Evolutionary conservation across 1,140 invertebrate species (phyloP), one percentile per base, ranked within the genome.

Genomic region (Harpegnathos saltator): DNA sequence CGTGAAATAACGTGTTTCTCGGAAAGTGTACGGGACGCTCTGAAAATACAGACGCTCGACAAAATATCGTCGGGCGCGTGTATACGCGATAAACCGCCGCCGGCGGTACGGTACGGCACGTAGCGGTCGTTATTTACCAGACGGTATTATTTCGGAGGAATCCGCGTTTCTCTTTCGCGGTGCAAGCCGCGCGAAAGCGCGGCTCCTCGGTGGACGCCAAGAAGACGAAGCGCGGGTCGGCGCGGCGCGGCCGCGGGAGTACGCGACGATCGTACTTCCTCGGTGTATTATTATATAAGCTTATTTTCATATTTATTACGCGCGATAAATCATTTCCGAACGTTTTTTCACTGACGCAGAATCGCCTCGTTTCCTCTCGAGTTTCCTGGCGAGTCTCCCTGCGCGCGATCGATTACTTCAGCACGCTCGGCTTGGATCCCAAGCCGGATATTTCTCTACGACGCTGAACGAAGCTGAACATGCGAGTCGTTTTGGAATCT

Each of bases 261-360:
- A 33, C 54, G 15, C 22, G 71, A 26, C 14, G n/a, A 48, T 38
- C 12, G 19, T 24, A 19, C 3, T 52, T 78, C 24, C 14, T 59
- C 52, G 69, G 74, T n/a, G n/a, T n/a, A n/a, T n/a, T n/a, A 85
- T 86, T 86, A 74, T 48, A 59, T 69, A 86, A 82, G 69, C 52
- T 62, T 82, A 86, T 86, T 82, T 86, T 82, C n/a, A 56, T 44
- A 56, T 85, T 69, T 68, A 59, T 74, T 1, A 5, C 33, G 11
- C 5, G n/a, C 44, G 24, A 74, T 86, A 82, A 62, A 85, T 86
- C 38, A 56, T 74, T 69, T 56, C 52, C 12, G 5, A 22, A 65
- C 29, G 9, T 80, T 80, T 78, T 69, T 69, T 80, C 33, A 11
- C 17, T 58, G 73, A n/a, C n/a, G n/a, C n/a, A n/a, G n/a, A n/a